Evolutionary conservation across 2,888 invertebrate species (phyloP), one percentile per base, ranked within the genome.

Genomic region (Mechanitis messenoides): DNA sequence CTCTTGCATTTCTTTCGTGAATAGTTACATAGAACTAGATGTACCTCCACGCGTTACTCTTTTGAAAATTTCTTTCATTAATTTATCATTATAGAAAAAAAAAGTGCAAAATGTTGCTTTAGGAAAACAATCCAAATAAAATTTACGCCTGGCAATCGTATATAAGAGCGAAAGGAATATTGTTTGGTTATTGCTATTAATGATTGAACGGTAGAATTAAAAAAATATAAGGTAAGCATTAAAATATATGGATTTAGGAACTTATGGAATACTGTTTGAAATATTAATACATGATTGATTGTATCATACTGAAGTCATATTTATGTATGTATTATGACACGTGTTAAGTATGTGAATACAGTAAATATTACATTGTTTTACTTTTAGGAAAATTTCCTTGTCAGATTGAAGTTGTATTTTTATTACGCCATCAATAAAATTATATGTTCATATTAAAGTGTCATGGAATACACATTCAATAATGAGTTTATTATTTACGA

Each of bases 111-210:
- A 31, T 50, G 31, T 50, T 31, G 50, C 6, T 53, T 53, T 12
- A 53, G 33, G 53, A 45, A 56, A 56, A 60, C 11, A 31, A 62
- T 56, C 46, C 55, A 50, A 50, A 50, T 50, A 50, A 50, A 50
- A 50, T 2, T 47, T 6, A 47, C 31, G 6, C 31, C 50, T 50
- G 31, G 31, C 31, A 50, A 9, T 47, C 53, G 28, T 54, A 35
- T 53, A 42, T 33, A 35, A 62, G 56, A 59, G 45, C 35, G 42
- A 53, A 20, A 31, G 12, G 46, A 62, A 46, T 56, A 53, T 59
- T 62, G 46, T 62, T 59, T 62, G 54, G 59, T 9, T 55, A 20
- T 58, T 62, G 47, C 50, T 55, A 62, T 62, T 62, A 62, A 59
- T 59, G 56, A 59, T 59, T 59, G 62, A 62, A 53, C 35, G 53